Conservation (phyloP, 2,888 invertebrate genomes). For the Doris montereyensis region DNA sequence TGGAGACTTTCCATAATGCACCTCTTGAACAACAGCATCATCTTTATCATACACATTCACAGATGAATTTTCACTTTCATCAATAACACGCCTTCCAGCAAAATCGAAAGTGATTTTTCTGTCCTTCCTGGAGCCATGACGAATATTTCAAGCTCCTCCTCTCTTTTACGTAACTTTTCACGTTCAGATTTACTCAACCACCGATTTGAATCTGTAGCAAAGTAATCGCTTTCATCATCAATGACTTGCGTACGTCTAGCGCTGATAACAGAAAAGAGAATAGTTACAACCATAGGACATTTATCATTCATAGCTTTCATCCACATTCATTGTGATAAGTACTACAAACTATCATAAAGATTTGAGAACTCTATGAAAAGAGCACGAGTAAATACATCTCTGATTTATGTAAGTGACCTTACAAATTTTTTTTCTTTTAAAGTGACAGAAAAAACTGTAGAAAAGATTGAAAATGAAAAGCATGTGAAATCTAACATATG, state of each 20-base stretch:
- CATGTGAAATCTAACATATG: too few relatives aligned
- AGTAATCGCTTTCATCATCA: conserved; percentile 96
- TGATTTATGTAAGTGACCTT: too few relatives aligned
- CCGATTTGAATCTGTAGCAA: conserved; percentile 80
- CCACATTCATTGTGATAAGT: too few relatives aligned
- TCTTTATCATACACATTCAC: conserved; percentile 71
- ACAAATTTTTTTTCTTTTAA: too few relatives aligned
- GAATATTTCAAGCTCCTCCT: conserved; percentile 80
- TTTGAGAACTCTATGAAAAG: too few relatives aligned
- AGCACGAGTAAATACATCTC: too few relatives aligned
- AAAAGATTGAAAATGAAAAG: too few relatives aligned
- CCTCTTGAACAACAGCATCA: conserved; percentile 67
- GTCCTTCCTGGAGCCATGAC: conserved; percentile 80
- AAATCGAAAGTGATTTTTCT: conserved; percentile 86
- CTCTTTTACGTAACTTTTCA: conserved; percentile 79
- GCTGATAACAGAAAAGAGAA: conserved; percentile 76
- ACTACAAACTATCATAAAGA: too few relatives aligned
- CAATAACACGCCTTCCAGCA: conserved; percentile 75
- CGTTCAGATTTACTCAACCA: conserved; percentile 86
- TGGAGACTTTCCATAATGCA: conserved; percentile 61
- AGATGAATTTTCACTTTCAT: conserved; percentile 67
- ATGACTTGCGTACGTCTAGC: conserved; percentile 83
- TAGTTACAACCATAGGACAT: too few relatives aligned
- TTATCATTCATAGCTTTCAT: too few relatives aligned
- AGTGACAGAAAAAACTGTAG: too few relatives aligned